Conservation (phyloP, 2,888 invertebrate species). For the Anodontia alba region DNA sequence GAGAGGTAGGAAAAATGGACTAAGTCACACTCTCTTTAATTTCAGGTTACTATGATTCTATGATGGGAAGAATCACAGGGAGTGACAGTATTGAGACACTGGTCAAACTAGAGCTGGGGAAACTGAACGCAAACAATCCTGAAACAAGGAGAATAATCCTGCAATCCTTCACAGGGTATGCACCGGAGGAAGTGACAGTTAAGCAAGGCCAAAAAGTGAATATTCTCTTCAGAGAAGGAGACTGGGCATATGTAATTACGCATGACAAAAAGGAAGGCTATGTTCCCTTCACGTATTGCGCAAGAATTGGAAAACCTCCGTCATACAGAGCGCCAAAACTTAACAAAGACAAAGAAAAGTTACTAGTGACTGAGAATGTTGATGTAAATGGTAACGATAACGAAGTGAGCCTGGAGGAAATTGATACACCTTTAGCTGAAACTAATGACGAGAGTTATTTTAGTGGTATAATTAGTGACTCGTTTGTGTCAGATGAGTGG, state of each 20-base stretch:
- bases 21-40: too few species aligned
- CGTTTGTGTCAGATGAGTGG: constrained; percentile 39
- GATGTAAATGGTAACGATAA: not conserved
- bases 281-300: constrained; percentile 92
- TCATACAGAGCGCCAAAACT: constrained; percentile 1
- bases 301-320: constrained; percentile 42
- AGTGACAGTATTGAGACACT: constrained; percentile 96
- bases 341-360: constrained; percentile 1
- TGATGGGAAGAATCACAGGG: constrained; percentile 94
- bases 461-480: constrained; percentile 39
- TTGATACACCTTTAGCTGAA: not conserved
- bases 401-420: not conserved
- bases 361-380: not conserved
- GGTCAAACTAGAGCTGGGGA: constrained; percentile 95
- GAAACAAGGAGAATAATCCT: constrained; percentile 70
- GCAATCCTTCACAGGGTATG: constrained; percentile 95
- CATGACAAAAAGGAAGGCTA: constrained; percentile 96
- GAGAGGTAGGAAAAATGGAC: too few species aligned
- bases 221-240: constrained; percentile 96
- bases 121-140: constrained; percentile 87
- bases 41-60: constrained; percentile 12
- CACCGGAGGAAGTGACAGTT: constrained; percentile 96
- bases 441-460: not conserved
- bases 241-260: constrained; percentile 98
- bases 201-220: constrained; percentile 95